These are phyloP conservation scores for Nezara viridula DNA, from an alignment of 2,888 invertebrate genomes.

Conservation along the genomic window DNA sequence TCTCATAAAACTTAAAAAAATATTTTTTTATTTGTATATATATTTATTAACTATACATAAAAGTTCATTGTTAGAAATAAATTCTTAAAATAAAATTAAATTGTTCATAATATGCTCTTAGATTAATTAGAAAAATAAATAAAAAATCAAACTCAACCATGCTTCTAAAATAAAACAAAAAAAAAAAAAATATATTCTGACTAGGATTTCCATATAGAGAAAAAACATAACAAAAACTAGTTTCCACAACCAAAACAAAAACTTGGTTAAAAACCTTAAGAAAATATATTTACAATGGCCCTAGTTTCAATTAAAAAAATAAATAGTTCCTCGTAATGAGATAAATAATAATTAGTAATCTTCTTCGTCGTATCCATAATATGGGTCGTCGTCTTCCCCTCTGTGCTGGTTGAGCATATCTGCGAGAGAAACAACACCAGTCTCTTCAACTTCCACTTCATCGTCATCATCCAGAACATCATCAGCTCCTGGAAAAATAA, in stretches of 20 bases:
- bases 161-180: not conserved
- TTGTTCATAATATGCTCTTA: not conserved
- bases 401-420: slow-evolving; percentile 73
- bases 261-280: not conserved
- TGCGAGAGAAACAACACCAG: slow-evolving; percentile 68
- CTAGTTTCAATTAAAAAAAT: not conserved
- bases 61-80: not conserved
- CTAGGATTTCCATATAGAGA: not conserved
- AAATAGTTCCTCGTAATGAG: not conserved
- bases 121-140: not conserved
- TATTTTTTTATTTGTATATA: not conserved
- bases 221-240: not conserved
- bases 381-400: slow-evolving; percentile 76
- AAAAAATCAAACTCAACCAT: not conserved
- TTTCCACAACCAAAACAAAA: not conserved
- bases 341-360: slow-evolving; percentile 71
- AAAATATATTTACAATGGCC: not conserved
- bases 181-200: not conserved
- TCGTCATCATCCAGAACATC: slow-evolving; percentile 68
- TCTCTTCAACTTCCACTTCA: slow-evolving; percentile 64
- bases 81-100: not conserved
- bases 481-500: slow-evolving; percentile 67
- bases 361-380: slow-evolving; percentile 77
- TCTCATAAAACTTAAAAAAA: not conserved
- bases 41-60: not conserved